Evolutionary conservation across 2,888 invertebrate species (phyloP).

Genomic region (Tethea ocularis): DNA sequence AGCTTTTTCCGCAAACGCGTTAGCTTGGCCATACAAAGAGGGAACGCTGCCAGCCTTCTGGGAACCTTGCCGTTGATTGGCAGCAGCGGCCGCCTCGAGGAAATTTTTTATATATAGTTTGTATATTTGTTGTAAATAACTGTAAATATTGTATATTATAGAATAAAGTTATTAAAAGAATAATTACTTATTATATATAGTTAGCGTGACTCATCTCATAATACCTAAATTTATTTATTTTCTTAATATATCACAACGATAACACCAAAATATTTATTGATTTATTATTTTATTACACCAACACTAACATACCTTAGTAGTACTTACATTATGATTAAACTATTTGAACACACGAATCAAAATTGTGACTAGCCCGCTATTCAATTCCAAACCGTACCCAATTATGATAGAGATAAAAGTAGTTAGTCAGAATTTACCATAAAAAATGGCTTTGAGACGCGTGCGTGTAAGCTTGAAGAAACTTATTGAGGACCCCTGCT

Average conservation of each 20-base stretch:
- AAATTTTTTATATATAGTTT: no score
- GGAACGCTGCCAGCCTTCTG: no score
- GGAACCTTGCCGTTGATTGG: no score
- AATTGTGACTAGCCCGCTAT: not conserved
- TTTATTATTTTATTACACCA: not conserved
- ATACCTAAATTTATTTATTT: not conserved
- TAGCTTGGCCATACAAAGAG: no score
- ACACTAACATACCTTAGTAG: not conserved
- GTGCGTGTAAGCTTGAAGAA: slow-evolving; percentile 25
- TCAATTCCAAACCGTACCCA: not conserved
- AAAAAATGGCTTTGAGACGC: slow-evolving; percentile 5
- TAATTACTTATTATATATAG: no score
- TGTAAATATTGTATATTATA: no score
- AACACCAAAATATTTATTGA: not conserved
- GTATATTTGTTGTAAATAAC: no score
- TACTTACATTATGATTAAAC: not conserved
- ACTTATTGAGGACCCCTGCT: slow-evolving; percentile 44
- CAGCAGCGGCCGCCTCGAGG: no score
- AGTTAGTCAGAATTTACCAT: not conserved
- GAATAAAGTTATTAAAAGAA: no score
- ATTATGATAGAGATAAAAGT: not conserved
- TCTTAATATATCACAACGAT: not conserved
- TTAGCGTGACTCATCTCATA: not conserved
- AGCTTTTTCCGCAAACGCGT: no score
- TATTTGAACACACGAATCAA: no score